Evolutionary conservation across 2,797 vertebrate species (phyloP).

Genomic region (Sebastes steindachneri): DNA sequence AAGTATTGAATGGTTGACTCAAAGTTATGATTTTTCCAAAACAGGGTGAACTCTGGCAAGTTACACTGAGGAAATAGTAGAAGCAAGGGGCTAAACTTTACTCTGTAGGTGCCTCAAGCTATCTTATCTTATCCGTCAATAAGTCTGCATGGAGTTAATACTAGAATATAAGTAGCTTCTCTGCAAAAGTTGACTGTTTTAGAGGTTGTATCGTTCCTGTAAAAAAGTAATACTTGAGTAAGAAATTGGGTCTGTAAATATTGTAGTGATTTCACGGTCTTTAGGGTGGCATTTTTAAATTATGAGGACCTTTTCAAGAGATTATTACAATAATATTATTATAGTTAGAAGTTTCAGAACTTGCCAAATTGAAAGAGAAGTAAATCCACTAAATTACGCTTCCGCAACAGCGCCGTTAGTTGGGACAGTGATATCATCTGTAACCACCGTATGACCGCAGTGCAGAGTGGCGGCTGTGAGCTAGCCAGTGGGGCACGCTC

Average conservation of each 20-base stretch:
- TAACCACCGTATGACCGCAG: too few relatives aligned
- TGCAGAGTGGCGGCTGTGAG: too few relatives aligned
- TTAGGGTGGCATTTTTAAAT: neutral
- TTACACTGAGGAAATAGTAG: constrained; percentile 31
- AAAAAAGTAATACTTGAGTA: neutral
- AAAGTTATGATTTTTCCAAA: neutral
- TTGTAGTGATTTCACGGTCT: neutral
- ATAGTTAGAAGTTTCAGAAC: neutral
- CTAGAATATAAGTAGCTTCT: constrained; percentile 40
- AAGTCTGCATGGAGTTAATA: constrained; percentile 47
- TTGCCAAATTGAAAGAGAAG: neutral
- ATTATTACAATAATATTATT: neutral
- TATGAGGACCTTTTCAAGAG: neutral
- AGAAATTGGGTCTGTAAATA: neutral
- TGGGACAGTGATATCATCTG: too few relatives aligned
- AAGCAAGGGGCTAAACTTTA: constrained; percentile 40
- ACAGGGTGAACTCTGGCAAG: constrained; percentile 19
- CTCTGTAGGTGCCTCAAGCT: constrained; percentile 48
- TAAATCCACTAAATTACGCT: neutral
- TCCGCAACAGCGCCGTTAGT: neutral
- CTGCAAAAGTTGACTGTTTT: neutral
- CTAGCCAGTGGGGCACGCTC: too few relatives aligned
- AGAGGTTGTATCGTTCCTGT: neutral
- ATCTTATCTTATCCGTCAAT: constrained; percentile 53
- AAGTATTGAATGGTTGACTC: neutral